Percentiles rank a stretch among this genome's conserved stretches.
phyloP scores from a whole-genome alignment of 1,140 invertebrate genomes.

The Apis cerana region DNA sequence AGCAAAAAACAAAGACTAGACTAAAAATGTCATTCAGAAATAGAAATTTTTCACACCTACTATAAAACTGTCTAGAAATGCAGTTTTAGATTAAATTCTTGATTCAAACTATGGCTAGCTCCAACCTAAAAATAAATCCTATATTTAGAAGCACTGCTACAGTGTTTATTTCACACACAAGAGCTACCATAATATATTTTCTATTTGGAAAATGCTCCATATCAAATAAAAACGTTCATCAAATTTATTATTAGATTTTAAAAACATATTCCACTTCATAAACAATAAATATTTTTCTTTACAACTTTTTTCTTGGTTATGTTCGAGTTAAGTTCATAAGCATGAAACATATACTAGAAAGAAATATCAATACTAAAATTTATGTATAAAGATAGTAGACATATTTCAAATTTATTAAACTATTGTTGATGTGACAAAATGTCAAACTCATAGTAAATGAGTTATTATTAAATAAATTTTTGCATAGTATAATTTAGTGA shows the following conservation, averaged over 20 bases:
- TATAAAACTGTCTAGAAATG: conserved; percentile 66
- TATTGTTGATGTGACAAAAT: not conserved
- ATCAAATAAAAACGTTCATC: conserved; percentile 28
- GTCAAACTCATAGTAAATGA: not conserved
- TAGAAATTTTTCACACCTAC: conserved; percentile 46
- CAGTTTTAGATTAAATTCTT: conserved; percentile 62
- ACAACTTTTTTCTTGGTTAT: conserved; percentile 54
- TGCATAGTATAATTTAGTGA: not conserved
- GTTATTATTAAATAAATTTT: not conserved
- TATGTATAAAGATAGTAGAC: not conserved
- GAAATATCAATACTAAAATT: not conserved
- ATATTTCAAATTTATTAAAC: not conserved
- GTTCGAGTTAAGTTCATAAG: conserved; percentile 47
- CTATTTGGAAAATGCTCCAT: conserved; percentile 49
- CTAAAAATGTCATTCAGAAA: conserved; percentile 26
- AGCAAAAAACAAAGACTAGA: not conserved
- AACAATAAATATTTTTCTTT: conserved; percentile 64
- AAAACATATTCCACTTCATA: conserved; percentile 43
- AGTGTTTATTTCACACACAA: conserved; percentile 26
- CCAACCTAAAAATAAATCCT: conserved; percentile 78
- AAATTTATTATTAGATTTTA: conserved; percentile 19
- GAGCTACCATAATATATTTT: conserved; percentile 56
- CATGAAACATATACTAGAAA: conserved; percentile 37
- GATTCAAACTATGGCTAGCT: conserved; percentile 69
- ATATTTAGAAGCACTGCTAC: conserved; percentile 69